These are phyloP conservation scores for Catamblyrhynchus diadema DNA, from an alignment of 2,797 vertebrate genomes.

Conservation along the genomic window DNA sequence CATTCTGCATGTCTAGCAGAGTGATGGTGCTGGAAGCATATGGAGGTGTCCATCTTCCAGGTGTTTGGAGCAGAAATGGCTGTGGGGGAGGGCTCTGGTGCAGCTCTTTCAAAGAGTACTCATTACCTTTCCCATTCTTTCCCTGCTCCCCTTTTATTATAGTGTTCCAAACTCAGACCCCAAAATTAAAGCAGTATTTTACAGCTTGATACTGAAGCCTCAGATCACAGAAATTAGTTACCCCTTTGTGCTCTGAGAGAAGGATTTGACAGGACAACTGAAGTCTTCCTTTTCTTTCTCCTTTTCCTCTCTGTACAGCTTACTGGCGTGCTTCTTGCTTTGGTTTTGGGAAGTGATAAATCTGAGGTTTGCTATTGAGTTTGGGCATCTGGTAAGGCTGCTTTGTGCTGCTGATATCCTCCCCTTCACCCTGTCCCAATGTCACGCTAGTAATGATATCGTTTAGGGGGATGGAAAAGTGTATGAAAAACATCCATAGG, in stretches of 20 bases:
- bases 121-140: neutral
- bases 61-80: conserved; percentile 6
- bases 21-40: neutral
- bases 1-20: neutral
- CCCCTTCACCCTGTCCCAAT: neutral
- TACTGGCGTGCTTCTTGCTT: neutral
- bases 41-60: neutral
- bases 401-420: neutral
- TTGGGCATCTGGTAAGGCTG: neutral
- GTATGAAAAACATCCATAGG: neutral
- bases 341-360: conserved; percentile 38
- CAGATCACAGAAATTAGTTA: conserved; percentile 8
- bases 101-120: neutral
- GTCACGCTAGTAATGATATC: neutral
- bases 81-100: neutral
- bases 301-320: neutral
- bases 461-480: neutral
- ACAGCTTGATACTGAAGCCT: neutral
- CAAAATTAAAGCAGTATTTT: conserved; percentile 14
- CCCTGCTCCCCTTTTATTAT: neutral
- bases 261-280: conserved; percentile 48
- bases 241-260: neutral
- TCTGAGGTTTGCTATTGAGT: neutral
- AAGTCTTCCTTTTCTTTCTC: neutral
- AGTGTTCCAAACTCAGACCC: neutral